Conservation (phyloP, 2,797 vertebrate genomes). For the Etheostoma nigrum region DNA sequence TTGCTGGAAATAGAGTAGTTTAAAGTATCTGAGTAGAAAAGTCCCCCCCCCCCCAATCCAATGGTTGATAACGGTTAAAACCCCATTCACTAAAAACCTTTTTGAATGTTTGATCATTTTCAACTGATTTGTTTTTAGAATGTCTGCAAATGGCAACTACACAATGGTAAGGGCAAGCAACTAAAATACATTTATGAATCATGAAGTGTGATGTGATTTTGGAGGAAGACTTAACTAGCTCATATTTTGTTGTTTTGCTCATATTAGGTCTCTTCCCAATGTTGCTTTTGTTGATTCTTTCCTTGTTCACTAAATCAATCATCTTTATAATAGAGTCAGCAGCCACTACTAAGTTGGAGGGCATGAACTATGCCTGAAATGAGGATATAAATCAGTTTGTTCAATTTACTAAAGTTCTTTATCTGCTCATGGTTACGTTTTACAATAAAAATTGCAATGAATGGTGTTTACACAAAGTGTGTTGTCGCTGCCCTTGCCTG, state of each 20-base stretch:
- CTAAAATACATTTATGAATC: neutral
- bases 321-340: slow-evolving; percentile 1
- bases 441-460: slow-evolving; percentile 17
- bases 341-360: neutral
- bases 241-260: neutral
- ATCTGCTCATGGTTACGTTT: neutral
- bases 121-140: neutral
- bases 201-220: neutral
- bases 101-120: neutral
- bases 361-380: neutral
- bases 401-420: slow-evolving; percentile 1
- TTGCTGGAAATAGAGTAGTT: neutral
- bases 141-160: neutral
- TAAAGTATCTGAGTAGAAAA: neutral
- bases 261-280: neutral
- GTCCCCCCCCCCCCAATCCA: no score
- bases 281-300: neutral
- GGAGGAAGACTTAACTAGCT: neutral
- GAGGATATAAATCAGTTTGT: slow-evolving; percentile 22
- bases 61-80: neutral
- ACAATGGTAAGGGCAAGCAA: neutral
- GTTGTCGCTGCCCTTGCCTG: neutral
- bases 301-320: neutral
- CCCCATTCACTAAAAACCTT: neutral
- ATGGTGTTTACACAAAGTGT: slow-evolving; percentile 25